These are phyloP conservation scores for Heliconius congener DNA, from an alignment of 1,140 invertebrate genomes.

Conservation along the genomic window DNA sequence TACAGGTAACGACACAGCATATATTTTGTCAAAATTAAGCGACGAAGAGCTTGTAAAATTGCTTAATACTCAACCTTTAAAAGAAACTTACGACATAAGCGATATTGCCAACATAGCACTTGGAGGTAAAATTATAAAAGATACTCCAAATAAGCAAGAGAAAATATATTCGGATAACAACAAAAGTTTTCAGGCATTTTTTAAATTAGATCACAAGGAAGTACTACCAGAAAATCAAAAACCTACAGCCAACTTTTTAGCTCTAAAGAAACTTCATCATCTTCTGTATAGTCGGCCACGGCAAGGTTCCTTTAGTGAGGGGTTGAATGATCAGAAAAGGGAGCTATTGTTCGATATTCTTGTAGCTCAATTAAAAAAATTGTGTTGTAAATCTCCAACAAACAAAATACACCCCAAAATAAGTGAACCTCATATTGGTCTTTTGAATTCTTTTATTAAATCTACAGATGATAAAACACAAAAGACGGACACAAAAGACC, in stretches of 20 bases:
- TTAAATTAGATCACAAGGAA: constrained; percentile 61
- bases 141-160: constrained; percentile 45
- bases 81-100: constrained; percentile 59
- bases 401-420: constrained; percentile 26
- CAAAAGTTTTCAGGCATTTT: constrained; percentile 46
- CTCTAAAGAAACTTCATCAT: constrained; percentile 61
- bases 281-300: constrained; percentile 51
- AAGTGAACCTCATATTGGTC: not conserved
- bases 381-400: constrained; percentile 61
- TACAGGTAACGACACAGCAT: constrained; percentile 57
- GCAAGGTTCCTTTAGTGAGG: constrained; percentile 33
- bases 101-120: constrained; percentile 58
- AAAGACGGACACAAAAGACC: constrained; percentile 17
- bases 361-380: constrained; percentile 62
- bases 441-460: not conserved
- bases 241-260: constrained; percentile 51
- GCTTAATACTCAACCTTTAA: constrained; percentile 52
- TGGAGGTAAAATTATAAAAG: constrained; percentile 37
- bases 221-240: constrained; percentile 49
- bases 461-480: constrained; percentile 11
- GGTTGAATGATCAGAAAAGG: constrained; percentile 55
- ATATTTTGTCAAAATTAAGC: constrained; percentile 67
- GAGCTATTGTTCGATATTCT: constrained; percentile 69
- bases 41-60: constrained; percentile 64
- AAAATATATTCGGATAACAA: constrained; percentile 20